Evolutionary conservation across 2,888 invertebrate species (phyloP), one percentile per base, ranked within the genome.

Genomic region (Platynereis dumerilii): DNA sequence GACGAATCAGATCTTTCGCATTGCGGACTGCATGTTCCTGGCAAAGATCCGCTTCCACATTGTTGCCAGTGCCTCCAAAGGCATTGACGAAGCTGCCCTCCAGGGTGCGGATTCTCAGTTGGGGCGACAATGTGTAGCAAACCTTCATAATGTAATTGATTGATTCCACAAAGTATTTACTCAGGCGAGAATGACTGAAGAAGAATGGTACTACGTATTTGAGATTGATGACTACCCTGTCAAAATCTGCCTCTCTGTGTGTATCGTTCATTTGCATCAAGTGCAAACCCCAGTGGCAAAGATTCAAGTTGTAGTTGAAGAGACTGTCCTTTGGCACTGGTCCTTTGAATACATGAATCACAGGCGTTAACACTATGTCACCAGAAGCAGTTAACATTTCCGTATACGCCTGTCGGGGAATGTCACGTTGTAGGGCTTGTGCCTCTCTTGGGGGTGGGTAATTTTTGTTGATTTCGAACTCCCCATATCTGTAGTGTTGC

Each of bases 221-320:
- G 22, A 45, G 15, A 28, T 28, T 34, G 1, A 27, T 2, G 2
- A 60, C n/a, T 26, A 53, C 2, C 2, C 60, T 22, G 3, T 48
- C 52, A 5, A 27, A 5, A 20, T 60, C 60, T 15, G 28, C 60
- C 20, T 60, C 60, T 48, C 48, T 60, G 26, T 45, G 28, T 1
- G 53, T 60, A 28, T 60, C 60, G 26, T 60, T 26, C 60, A 60
- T 27, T 12, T 60, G 27, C 48, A 60, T 45, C 20, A 60, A 28
- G 12, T 60, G 60, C 52, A 60, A 28, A 3, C 24, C 39, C 60
- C 60, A 60, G 15, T 60, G 48, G 10, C 48, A 45, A 15, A 60
- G 5, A 22, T 60, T 60, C 7, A 3, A 22, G 7, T 5, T 12
- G 48, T 60, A 60, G 20, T 48, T 60, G 2, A 10, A 22, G 2